These are phyloP conservation scores for Octodon degus DNA, from an alignment of 2,113 vertebrate species.

Conservation along the genomic window DNA sequence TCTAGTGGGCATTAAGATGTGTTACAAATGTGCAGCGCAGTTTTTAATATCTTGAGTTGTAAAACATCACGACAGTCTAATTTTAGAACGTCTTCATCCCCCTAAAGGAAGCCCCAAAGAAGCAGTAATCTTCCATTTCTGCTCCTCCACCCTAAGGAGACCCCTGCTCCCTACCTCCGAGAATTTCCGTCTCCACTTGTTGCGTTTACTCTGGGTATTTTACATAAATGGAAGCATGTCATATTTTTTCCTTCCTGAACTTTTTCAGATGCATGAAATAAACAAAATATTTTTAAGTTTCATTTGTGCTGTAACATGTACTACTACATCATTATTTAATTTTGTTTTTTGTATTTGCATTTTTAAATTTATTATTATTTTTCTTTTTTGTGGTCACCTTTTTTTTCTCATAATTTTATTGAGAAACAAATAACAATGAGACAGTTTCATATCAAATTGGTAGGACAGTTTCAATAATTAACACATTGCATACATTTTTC, in stretches of 20 bases:
- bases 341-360: not conserved
- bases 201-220: not conserved
- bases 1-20: not conserved
- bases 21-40: not conserved
- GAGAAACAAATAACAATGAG: too few species aligned
- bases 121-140: not conserved
- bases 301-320: not conserved
- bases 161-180: not conserved
- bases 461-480: too few species aligned
- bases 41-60: not conserved
- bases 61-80: not conserved
- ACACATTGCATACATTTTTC: too few species aligned
- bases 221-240: not conserved
- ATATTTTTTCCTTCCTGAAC: not conserved
- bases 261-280: not conserved
- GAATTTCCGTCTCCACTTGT: not conserved
- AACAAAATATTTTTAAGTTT: not conserved
- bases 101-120: not conserved
- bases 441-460: too few species aligned
- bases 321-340: not conserved
- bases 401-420: too few species aligned
- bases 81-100: not conserved
- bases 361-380: too few species aligned
- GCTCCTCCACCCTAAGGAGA: not conserved
- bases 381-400: too few species aligned